Percentiles rank a stretch among this genome's conserved stretches.
phyloP scores from a whole-genome alignment of 92 coral and sea anemone genomes.

The Parazoanthus atlanticus region DNA sequence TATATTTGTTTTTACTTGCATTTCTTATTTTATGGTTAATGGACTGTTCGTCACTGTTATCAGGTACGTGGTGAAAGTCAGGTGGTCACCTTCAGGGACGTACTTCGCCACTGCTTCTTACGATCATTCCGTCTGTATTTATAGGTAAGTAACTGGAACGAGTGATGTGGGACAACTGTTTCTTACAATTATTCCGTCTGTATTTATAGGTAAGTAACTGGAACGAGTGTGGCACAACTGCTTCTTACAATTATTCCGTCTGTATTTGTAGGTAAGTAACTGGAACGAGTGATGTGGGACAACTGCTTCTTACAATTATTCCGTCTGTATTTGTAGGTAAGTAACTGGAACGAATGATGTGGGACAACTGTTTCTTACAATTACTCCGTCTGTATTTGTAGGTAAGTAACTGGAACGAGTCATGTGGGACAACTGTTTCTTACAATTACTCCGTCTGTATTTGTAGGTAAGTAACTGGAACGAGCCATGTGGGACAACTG shows the following conservation, averaged over 20 bases:
- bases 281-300: neutral
- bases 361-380: slow-evolving; percentile 72
- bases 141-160: slow-evolving; percentile 40
- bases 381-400: slow-evolving; percentile 55
- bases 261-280: slow-evolving; percentile 60
- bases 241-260: slow-evolving; percentile 60
- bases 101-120: slow-evolving; percentile 71
- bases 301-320: too few species aligned
- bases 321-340: too few species aligned
- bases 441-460: too few species aligned
- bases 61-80: slow-evolving; percentile 68
- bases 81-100: slow-evolving; percentile 65
- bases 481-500: slow-evolving; percentile 69
- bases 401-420: slow-evolving; percentile 34
- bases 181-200: too few species aligned
- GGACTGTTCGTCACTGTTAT: neutral
- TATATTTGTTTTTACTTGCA: too few species aligned
- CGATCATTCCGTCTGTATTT: slow-evolving; percentile 61
- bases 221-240: slow-evolving; percentile 68
- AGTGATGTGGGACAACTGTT: neutral
- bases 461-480: slow-evolving; percentile 10
- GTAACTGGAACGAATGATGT: slow-evolving; percentile 50
- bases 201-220: too few species aligned
- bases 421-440: neutral
- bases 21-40: neutral